These are phyloP conservation scores for Hipposideros armiger DNA, from an alignment of 2,113 vertebrate genomes.

Conservation along the genomic window DNA sequence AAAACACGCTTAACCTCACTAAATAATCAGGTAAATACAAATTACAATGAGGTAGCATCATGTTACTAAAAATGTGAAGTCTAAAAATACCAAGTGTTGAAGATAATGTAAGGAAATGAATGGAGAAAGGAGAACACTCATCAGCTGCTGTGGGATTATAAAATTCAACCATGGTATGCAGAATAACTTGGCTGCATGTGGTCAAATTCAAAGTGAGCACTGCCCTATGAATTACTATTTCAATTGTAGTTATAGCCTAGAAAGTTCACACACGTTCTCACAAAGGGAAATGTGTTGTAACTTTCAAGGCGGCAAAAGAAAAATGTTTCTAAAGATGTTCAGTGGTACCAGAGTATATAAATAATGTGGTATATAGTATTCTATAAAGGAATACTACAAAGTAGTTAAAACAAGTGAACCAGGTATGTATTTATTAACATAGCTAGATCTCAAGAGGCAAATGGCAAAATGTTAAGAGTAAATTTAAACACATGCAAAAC, in stretches of 20 bases:
- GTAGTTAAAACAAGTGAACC: not conserved
- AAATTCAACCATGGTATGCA: not conserved
- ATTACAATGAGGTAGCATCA: not conserved
- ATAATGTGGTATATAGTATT: not conserved
- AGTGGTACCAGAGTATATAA: not conserved
- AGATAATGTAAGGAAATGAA: not conserved
- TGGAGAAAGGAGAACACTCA: not conserved
- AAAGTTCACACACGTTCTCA: not conserved
- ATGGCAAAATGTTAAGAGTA: not conserved
- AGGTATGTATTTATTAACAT: not conserved
- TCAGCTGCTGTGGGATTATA: not conserved
- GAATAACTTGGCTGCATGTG: not conserved
- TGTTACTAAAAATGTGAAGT: not conserved
- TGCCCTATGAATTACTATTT: not conserved
- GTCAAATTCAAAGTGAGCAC: constrained; percentile 35
- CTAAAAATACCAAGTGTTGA: not conserved
- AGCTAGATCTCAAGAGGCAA: not conserved
- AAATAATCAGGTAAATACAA: not conserved
- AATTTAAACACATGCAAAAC: not conserved
- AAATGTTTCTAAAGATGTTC: constrained; percentile 37
- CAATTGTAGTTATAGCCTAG: not conserved
- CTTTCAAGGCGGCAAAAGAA: constrained; percentile 10
- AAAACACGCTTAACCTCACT: not conserved
- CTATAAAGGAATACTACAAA: not conserved
- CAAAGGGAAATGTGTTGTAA: not conserved